These are phyloP conservation scores for Neogale vison DNA, from an alignment of 2,113 vertebrate genomes.

Conservation along the genomic window DNA sequence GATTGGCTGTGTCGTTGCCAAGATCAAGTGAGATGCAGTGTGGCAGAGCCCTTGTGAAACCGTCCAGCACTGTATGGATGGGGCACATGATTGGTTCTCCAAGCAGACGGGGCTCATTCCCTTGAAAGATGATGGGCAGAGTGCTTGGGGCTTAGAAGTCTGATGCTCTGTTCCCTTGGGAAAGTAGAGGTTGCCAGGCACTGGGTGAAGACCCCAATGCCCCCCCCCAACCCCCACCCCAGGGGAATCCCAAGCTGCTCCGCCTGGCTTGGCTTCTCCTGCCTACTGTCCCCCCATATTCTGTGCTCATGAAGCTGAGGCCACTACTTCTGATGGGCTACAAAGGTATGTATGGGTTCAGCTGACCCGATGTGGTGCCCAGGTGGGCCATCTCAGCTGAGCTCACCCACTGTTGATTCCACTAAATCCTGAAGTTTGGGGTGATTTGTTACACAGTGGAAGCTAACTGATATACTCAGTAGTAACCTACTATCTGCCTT, in stretches of 20 bases:
- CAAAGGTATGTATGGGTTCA: accelerated
- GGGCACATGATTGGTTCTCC: not conserved
- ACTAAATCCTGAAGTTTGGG: too few species aligned
- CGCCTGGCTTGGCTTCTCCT: not conserved
- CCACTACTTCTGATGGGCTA: not conserved
- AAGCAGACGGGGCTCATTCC: not conserved
- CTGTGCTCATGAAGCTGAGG: not conserved
- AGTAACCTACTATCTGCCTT: not conserved
- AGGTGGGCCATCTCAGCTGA: not conserved
- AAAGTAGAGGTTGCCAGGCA: not conserved
- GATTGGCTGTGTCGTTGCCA: not conserved
- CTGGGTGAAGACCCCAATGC: not conserved
- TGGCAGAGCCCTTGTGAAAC: too few species aligned
- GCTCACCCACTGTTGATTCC: not conserved
- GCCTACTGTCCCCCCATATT: accelerated
- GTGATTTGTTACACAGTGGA: not conserved
- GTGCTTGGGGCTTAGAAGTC: not conserved
- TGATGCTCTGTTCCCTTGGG: not conserved
- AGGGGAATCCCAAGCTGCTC: not conserved
- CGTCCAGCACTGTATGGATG: not conserved
- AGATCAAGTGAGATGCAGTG: not conserved
- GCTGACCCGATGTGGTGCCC: not conserved
- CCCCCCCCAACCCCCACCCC: accelerated
- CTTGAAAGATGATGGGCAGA: not conserved
- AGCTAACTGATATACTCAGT: not conserved